A percentile compares a stretch with the other conserved stretches of the same genome.
phyloP scores from a whole-genome alignment of 2,888 invertebrate genomes.

The Orthosia incerta region DNA sequence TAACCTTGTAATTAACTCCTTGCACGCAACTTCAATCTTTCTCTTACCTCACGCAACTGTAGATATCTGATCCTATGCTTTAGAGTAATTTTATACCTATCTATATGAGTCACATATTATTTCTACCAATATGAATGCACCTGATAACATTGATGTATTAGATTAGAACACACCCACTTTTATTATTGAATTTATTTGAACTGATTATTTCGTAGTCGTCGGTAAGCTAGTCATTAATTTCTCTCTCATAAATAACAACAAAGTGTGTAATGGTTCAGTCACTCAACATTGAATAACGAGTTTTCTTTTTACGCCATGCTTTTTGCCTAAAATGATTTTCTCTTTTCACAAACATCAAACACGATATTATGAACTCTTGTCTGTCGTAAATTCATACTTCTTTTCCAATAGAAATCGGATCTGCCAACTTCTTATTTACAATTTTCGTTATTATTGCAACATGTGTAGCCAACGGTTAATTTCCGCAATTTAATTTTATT shows the following conservation, averaged over 20 bases:
- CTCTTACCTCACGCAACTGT: conserved; percentile 76
- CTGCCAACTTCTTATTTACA: conserved; percentile 71
- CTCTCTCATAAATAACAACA: conserved; percentile 45
- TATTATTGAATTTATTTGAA: conserved; percentile 41
- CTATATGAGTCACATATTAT: conserved; percentile 64
- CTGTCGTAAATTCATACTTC: conserved; percentile 65
- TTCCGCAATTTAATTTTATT: conserved; percentile 58
- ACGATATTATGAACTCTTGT: conserved; percentile 70
- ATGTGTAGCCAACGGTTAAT: conserved; percentile 42
- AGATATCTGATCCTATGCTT: conserved; percentile 76
- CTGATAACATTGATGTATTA: conserved; percentile 67
- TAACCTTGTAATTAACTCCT: conserved; percentile 77
- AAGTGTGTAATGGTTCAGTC: conserved; percentile 39
- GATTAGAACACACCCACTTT: conserved; percentile 56
- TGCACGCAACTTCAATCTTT: conserved; percentile 76
- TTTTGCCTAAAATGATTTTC: conserved; percentile 80
- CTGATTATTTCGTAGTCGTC: conserved; percentile 29
- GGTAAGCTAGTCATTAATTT: conserved; percentile 27
- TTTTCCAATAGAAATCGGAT: conserved; percentile 69
- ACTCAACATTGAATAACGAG: conserved; percentile 33
- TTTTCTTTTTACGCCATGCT: conserved; percentile 68
- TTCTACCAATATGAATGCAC: conserved; percentile 71
- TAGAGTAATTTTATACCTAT: conserved; percentile 67
- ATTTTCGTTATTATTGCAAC: conserved; percentile 65
- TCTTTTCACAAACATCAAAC: conserved; percentile 90